These are phyloP conservation scores for Acrocephalus arundinaceus DNA, from an alignment of 2,113 vertebrate genomes.

Conservation along the genomic window DNA sequence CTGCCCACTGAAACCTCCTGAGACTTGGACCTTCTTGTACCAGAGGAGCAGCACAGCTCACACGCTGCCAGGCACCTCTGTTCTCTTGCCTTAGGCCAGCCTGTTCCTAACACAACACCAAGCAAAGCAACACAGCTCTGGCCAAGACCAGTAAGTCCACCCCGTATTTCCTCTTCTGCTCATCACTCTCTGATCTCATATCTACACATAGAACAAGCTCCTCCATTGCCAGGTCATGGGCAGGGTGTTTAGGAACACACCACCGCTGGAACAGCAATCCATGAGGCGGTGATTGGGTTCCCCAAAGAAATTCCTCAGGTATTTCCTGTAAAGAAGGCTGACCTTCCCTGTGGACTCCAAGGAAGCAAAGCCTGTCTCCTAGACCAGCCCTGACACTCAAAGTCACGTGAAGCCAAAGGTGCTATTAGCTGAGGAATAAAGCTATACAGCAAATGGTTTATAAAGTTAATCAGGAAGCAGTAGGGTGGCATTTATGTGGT, in stretches of 20 bases:
- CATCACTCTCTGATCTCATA: background rate
- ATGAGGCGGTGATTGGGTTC: background rate
- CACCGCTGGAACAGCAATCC: background rate
- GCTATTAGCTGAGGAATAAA: background rate
- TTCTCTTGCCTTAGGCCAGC: background rate
- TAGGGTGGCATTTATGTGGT: constrained; percentile 16
- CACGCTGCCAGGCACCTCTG: background rate
- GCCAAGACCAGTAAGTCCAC: background rate
- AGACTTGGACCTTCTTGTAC: background rate
- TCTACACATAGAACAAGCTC: background rate
- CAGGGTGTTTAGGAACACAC: background rate
- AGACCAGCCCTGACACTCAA: background rate
- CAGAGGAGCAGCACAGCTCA: background rate
- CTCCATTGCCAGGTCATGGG: background rate
- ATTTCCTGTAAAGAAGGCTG: background rate
- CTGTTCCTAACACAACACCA: background rate
- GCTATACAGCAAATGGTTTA: constrained; percentile 12
- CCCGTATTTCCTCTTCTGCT: background rate
- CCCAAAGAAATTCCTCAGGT: background rate
- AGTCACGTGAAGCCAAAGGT: background rate
- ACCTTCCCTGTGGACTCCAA: background rate
- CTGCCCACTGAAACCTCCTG: background rate
- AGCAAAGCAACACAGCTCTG: background rate
- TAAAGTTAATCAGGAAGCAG: constrained; percentile 22
- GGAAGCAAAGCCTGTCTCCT: background rate